Conservation (phyloP, 2,797 vertebrate genomes). For the Diceros bicornis region DNA sequence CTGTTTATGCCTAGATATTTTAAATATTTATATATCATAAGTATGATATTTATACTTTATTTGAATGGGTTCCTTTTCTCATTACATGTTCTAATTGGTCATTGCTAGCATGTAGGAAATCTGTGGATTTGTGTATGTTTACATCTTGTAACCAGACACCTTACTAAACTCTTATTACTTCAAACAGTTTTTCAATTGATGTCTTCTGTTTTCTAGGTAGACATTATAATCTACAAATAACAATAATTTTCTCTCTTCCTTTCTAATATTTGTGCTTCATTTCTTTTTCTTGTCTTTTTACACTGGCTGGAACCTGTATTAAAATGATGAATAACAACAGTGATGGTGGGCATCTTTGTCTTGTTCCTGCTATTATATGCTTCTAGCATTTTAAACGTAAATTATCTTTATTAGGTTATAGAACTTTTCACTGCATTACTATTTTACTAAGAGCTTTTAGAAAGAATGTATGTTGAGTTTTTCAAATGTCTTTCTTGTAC, state of each 20-base stretch:
- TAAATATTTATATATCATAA: background rate
- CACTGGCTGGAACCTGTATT: slow-evolving; percentile 11
- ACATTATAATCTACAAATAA: slow-evolving; percentile 16
- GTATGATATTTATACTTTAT: background rate
- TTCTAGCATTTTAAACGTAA: slow-evolving; percentile 34
- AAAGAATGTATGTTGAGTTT: slow-evolving; percentile 18
- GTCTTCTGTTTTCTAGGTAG: slow-evolving; percentile 29
- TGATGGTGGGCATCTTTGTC: background rate
- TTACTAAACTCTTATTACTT: slow-evolving; percentile 23
- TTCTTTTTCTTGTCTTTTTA: slow-evolving; percentile 33
- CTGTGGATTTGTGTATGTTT: background rate
- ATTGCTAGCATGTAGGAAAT: background rate
- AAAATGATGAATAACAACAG: background rate
- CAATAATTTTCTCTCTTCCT: background rate
- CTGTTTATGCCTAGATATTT: background rate
- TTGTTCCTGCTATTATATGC: background rate
- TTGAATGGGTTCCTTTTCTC: background rate
- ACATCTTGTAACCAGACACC: background rate
- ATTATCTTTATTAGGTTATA: slow-evolving; percentile 10
- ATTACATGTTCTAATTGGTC: background rate
- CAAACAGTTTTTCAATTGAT: background rate
- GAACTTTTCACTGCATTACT: slow-evolving; percentile 20
- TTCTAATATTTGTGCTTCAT: slow-evolving; percentile 9
- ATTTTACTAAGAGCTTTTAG: slow-evolving; percentile 36
- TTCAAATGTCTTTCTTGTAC: slow-evolving; percentile 53